A percentile compares a stretch with the other conserved stretches of the same genome.
Conservation (phyloP, 2,797 vertebrate genomes). For the Parotocinclus haroldoi region DNA sequence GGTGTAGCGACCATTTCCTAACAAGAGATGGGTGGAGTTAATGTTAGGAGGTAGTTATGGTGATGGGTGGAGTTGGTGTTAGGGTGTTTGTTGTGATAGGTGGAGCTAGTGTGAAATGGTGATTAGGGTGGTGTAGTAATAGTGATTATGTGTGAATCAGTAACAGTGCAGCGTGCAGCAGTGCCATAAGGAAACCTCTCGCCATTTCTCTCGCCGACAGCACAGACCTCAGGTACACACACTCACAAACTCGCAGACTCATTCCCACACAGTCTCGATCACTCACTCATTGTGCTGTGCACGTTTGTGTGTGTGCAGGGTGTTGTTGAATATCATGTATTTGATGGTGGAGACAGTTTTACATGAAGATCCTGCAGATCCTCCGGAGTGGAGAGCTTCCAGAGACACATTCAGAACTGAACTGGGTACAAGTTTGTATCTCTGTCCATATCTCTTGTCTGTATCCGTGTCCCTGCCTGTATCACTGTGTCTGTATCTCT, state of each 20-base stretch:
- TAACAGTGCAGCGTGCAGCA: slow-evolving; percentile 96
- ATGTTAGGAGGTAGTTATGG: no score
- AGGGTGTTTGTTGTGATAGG: no score
- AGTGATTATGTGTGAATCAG: slow-evolving; percentile 60
- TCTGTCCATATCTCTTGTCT: no score
- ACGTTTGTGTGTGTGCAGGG: slow-evolving; percentile 66
- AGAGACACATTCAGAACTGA: slow-evolving; percentile 90
- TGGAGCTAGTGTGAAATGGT: neutral
- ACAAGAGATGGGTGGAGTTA: no score
- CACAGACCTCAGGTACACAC: slow-evolving; percentile 84
- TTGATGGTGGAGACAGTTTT: slow-evolving; percentile 92
- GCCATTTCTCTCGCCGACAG: slow-evolving; percentile 97
- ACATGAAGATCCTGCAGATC: slow-evolving; percentile 86
- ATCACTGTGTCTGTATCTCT: no score
- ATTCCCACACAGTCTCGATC: neutral
- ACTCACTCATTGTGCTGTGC: neutral
- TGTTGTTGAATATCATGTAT: slow-evolving; percentile 97
- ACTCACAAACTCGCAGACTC: neutral
- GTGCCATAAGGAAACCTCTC: slow-evolving; percentile 88
- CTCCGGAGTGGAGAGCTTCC: slow-evolving; percentile 84
- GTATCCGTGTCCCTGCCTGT: no score
- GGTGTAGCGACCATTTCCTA: no score
- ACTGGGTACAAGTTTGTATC: slow-evolving; percentile 73
- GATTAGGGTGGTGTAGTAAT: no score
- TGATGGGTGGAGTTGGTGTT: no score